Evolutionary conservation across 2,113 vertebrate species (phyloP), one percentile per base, ranked within the genome.

Genomic region (Artemisiospiza belli): DNA sequence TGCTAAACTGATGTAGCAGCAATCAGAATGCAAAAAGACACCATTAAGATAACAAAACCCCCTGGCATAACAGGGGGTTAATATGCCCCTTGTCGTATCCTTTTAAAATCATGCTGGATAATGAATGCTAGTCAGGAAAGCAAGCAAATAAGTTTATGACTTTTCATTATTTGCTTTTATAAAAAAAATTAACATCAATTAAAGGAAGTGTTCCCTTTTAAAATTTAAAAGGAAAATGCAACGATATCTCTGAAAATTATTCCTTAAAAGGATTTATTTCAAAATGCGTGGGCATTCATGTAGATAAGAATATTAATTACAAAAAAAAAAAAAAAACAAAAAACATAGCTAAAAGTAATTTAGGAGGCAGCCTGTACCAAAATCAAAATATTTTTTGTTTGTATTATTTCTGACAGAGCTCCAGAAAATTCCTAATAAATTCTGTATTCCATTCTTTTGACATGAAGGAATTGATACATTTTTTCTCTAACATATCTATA

Each of bases 111-210:
- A 18, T 31, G 5, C 12, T 41, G 18, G 15, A 33, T 46, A 54
- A 67, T 0, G 0, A 52, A 6, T 6, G 3, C 14, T 51, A 62
- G 5, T 6, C 41, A 78, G 59, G 15, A 62, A 89, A 78, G 3
- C 11, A 84, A 74, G 5, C 11, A 87, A 70, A 6, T 2, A 23
- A 54, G 4, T 51, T 63, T 67, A 64, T 6, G 1, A 19, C 1
- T 64, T 64, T 59, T 35, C 12, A 27, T 72, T 11, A 15, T 61
- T 83, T 85, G 2, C 0, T 61, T 64, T 79, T 55, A 31, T 35
- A 2, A 27, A 63, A 84, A 73, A 58, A 58, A 28, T 1, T 7
- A 43, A 4, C 1, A 80, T 41, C 2, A 43, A 5, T 28, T 57
- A 87, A 69, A 82, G 10, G 4, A 87, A 70, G 1, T 22, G 3